A percentile compares a stretch with the other conserved stretches of the same genome.
These are phyloP conservation scores for Chamaetylas fuelleborni DNA, from an alignment of 2,113 vertebrate genomes.

Conservation along the genomic window DNA sequence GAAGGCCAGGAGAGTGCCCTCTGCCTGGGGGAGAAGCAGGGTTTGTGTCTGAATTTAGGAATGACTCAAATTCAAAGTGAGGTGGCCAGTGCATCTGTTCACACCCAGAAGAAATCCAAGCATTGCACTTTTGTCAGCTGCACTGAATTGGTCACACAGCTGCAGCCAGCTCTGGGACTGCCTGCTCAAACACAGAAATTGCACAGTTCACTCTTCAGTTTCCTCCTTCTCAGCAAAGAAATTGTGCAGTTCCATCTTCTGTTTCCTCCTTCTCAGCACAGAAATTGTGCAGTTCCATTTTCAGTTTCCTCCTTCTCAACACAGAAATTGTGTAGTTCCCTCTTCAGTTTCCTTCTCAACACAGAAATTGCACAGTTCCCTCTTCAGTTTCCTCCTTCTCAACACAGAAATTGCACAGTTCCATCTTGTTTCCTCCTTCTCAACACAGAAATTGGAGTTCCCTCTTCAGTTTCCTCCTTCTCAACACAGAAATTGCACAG, in stretches of 20 bases:
- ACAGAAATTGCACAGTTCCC: too few relatives aligned
- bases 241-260: too few relatives aligned
- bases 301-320: too few relatives aligned
- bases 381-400: too few relatives aligned
- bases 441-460: background rate
- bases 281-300: background rate
- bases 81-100: background rate
- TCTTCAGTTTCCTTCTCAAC: background rate
- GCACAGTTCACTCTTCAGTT: too few relatives aligned
- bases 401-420: too few relatives aligned
- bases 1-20: background rate
- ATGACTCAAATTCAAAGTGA: background rate
- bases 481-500: background rate
- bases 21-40: background rate
- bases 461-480: too few relatives aligned
- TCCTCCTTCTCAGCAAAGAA: too few relatives aligned
- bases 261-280: background rate
- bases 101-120: background rate
- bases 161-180: fast-evolving
- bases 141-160: fast-evolving
- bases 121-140: background rate
- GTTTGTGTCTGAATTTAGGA: fast-evolving
- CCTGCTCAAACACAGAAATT: background rate
- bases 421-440: too few relatives aligned
- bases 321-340: background rate